phyloP scores from a whole-genome alignment of 2,888 invertebrate genomes.

The Oligia strigilis region DNA sequence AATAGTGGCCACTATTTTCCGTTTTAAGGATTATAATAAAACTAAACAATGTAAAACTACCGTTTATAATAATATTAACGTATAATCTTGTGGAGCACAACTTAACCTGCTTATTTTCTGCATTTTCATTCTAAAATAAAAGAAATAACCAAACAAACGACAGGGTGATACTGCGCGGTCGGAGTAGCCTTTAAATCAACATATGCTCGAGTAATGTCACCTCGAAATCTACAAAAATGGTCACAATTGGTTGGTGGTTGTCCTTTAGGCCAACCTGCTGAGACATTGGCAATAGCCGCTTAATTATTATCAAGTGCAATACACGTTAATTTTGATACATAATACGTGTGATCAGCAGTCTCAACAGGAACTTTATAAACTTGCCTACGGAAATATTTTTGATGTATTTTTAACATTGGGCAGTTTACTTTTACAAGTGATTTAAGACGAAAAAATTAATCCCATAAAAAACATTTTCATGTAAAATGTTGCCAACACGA shows the following conservation, averaged over 20 bases:
- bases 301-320: conserved; percentile 5
- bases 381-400: not conserved
- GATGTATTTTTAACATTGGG: not conserved
- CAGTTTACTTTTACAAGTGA: not conserved
- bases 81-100: no score
- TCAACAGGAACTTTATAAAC: not conserved
- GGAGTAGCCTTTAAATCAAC: not conserved
- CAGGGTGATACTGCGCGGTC: no score
- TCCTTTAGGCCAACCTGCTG: conserved; percentile 26
- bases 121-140: no score
- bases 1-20: no score
- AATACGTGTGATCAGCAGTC: not conserved
- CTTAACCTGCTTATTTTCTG: no score
- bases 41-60: no score
- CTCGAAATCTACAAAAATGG: conserved; percentile 50
- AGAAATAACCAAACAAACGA: no score
- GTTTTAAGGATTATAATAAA: no score
- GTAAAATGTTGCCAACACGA: no score
- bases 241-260: conserved; percentile 9
- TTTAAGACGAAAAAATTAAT: not conserved
- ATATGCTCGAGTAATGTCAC: conserved; percentile 4
- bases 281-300: conserved; percentile 30
- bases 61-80: no score
- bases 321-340: not conserved
- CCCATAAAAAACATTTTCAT: no score